A percentile compares a stretch with the other conserved stretches of the same genome.
Conservation (phyloP, 2,797 vertebrate species). For the Paguma larvata region DNA sequence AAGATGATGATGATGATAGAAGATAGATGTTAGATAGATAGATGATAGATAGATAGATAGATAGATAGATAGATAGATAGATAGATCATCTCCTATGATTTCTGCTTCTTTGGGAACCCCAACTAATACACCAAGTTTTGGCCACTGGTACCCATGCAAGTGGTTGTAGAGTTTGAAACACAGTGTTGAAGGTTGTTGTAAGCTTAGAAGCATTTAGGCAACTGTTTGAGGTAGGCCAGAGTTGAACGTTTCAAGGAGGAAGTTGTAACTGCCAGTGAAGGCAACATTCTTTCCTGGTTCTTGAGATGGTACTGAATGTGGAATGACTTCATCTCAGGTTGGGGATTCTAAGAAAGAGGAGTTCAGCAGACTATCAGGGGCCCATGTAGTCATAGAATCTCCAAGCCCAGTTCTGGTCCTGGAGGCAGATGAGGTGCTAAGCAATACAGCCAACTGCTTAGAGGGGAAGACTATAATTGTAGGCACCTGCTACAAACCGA, state of each 20-base stretch:
- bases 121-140: not conserved
- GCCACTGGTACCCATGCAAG: not conserved
- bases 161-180: not conserved
- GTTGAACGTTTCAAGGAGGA: not conserved
- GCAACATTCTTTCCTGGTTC: not conserved
- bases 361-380: not conserved
- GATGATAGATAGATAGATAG: not conserved
- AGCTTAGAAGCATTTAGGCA: not conserved
- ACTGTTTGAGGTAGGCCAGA: not conserved
- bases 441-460: not conserved
- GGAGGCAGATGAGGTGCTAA: not conserved
- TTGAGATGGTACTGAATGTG: not conserved
- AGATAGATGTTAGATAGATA: not conserved
- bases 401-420: not conserved
- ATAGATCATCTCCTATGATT: not conserved
- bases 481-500: not conserved
- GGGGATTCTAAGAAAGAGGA: not conserved
- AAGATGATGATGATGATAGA: not conserved
- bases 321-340: not conserved
- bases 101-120: not conserved
- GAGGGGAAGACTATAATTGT: too few relatives aligned
- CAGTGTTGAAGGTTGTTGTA: not conserved
- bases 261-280: not conserved
- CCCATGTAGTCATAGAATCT: not conserved
- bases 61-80: not conserved